Conservation (phyloP, 92 coral and sea anemone genomes). For the Zoanthus gigantus region DNA sequence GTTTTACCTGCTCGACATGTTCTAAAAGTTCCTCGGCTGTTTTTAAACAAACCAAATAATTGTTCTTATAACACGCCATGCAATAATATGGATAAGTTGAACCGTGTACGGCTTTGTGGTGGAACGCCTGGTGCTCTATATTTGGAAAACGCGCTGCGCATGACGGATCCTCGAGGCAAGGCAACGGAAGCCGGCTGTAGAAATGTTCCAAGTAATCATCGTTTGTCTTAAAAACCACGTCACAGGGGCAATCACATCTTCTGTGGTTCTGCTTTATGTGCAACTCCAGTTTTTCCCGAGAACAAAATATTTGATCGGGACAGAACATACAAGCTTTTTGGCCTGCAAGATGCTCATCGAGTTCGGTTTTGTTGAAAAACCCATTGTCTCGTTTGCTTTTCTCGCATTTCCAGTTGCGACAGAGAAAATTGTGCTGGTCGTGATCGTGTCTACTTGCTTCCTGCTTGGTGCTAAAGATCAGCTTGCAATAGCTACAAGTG, state of each 20-base stretch:
- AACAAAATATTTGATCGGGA: conserved; percentile 76
- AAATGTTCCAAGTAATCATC: conserved; percentile 82
- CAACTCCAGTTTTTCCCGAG: conserved; percentile 65
- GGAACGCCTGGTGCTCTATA: conserved; percentile 86
- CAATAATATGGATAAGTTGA: conserved; percentile 88
- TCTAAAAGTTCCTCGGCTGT: conserved; percentile 83
- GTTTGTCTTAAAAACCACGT: conserved; percentile 70
- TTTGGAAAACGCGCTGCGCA: conserved; percentile 86
- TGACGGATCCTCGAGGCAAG: conserved; percentile 87
- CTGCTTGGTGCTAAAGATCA: conserved; percentile 77
- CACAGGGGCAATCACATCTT: conserved; percentile 79
- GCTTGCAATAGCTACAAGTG: conserved; percentile 77
- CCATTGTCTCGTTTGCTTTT: conserved; percentile 88
- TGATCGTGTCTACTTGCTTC: conserved; percentile 80
- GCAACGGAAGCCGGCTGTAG: conserved; percentile 81
- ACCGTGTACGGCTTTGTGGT: conserved; percentile 84
- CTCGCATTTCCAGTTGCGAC: conserved; percentile 74
- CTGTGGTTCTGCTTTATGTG: conserved; percentile 78
- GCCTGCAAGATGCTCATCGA: conserved; percentile 64
- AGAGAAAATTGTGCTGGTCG: conserved; percentile 74
- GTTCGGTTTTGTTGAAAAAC: conserved; percentile 77
- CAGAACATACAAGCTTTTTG: conserved; percentile 79
- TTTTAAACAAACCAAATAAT: conserved; percentile 76
- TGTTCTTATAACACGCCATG: conserved; percentile 90
- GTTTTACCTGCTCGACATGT: conserved; percentile 84